These are phyloP conservation scores for Brachionus sp. DNA, from an alignment of 1,140 invertebrate species.

Conservation along the genomic window DNA sequence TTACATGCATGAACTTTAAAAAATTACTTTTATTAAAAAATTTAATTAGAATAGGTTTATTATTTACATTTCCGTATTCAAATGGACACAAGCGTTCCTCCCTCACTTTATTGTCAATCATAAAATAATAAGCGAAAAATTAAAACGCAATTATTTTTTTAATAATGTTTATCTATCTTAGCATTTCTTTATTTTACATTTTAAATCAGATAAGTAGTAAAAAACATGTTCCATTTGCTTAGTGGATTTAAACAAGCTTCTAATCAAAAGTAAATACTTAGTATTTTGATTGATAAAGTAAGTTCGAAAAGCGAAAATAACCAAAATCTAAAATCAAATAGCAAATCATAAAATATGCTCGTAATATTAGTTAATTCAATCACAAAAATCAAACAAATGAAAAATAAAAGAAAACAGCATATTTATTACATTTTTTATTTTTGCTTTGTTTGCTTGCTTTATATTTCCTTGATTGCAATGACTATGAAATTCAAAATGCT, in stretches of 20 bases:
- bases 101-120: background rate
- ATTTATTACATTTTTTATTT: slow-evolving; percentile 21
- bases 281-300: background rate
- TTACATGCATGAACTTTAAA: background rate
- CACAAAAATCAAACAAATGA: slow-evolving; percentile 5
- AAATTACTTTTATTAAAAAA: background rate
- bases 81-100: background rate
- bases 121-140: background rate
- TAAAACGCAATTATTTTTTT: background rate
- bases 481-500: background rate
- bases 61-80: background rate
- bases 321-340: background rate
- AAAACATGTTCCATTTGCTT: background rate
- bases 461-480: slow-evolving; percentile 12
- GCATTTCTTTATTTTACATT: background rate
- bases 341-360: slow-evolving; percentile 27
- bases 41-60: background rate
- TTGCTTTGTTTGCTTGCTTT: background rate
- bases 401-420: slow-evolving; percentile 6
- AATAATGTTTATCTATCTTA: background rate
- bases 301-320: background rate
- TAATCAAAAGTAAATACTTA: background rate
- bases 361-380: slow-evolving; percentile 6
- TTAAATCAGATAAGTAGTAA: background rate
- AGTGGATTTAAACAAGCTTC: background rate